Percentiles rank a stretch among this genome's conserved stretches.
phyloP scores from a whole-genome alignment of 2,797 vertebrate species.

The Telmatherina bonti region DNA sequence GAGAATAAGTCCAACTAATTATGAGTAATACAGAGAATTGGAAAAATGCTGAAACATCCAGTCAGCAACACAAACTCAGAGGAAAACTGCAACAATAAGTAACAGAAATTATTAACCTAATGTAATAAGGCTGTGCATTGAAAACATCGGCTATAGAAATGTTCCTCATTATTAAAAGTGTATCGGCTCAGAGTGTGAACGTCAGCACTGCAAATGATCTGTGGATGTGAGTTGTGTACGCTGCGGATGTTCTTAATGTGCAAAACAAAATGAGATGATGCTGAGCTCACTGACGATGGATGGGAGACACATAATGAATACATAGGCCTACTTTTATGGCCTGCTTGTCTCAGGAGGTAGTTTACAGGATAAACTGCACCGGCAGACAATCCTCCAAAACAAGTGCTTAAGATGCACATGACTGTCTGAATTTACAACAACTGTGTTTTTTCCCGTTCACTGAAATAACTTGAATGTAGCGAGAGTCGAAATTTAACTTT shows the following conservation, averaged over 20 bases:
- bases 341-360: background rate
- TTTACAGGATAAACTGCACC: conserved; percentile 2
- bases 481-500: no score
- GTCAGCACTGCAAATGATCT: background rate
- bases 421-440: background rate
- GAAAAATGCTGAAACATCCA: background rate
- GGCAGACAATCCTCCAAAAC: background rate
- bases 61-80: no score
- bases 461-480: background rate
- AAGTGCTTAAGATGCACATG: background rate
- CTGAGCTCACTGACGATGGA: background rate
- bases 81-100: background rate
- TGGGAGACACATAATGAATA: background rate
- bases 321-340: background rate
- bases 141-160: background rate
- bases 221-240: background rate
- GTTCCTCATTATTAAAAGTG: background rate
- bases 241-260: background rate
- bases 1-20: background rate
- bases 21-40: background rate
- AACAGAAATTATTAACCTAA: background rate
- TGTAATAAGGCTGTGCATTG: background rate
- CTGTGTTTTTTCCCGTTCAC: background rate
- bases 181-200: background rate
- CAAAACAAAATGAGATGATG: background rate